A percentile compares a stretch with the other conserved stretches of the same genome.
Evolutionary conservation across 2,888 invertebrate genomes (phyloP).

Genomic region (Tyria jacobaeae): DNA sequence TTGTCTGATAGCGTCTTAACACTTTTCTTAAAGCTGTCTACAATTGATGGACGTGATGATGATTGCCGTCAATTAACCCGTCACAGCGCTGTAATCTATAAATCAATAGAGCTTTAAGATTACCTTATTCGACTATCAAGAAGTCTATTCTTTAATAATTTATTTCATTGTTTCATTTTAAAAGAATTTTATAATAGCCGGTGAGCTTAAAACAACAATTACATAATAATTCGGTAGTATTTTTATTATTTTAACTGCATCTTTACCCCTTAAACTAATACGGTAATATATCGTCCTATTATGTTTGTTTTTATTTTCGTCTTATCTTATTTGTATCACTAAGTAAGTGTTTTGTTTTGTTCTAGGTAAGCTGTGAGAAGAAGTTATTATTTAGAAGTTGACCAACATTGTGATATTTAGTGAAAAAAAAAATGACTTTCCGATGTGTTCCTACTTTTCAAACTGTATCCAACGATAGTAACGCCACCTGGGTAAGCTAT

Average conservation of each 20-base stretch:
- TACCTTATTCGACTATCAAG: slow-evolving; percentile 27
- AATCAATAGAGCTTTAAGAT: slow-evolving; percentile 58
- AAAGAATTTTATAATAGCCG: neutral
- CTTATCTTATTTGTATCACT: slow-evolving; percentile 68
- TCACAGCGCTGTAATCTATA: slow-evolving; percentile 62
- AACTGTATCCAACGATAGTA: slow-evolving; percentile 88
- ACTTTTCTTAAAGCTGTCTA: slow-evolving; percentile 28
- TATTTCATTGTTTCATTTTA: slow-evolving; percentile 6
- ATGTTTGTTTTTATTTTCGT: neutral
- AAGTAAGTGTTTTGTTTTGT: slow-evolving; percentile 88
- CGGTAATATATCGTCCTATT: too few species aligned
- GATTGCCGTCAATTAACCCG: slow-evolving; percentile 66
- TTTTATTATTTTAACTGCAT: too few species aligned
- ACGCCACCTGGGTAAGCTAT: slow-evolving; percentile 89
- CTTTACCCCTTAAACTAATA: too few species aligned
- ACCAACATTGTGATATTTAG: slow-evolving; percentile 57
- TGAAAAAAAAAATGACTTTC: slow-evolving; percentile 88
- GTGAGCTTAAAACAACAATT: neutral
- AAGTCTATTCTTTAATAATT: neutral
- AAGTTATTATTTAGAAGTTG: slow-evolving; percentile 64
- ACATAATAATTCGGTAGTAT: neutral
- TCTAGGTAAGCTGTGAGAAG: slow-evolving; percentile 89
- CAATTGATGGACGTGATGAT: slow-evolving; percentile 50
- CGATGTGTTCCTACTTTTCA: slow-evolving; percentile 90
- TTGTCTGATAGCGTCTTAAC: slow-evolving; percentile 9